phyloP scores from a whole-genome alignment of 2,113 vertebrate species.

The Burhinus bistriatus region DNA sequence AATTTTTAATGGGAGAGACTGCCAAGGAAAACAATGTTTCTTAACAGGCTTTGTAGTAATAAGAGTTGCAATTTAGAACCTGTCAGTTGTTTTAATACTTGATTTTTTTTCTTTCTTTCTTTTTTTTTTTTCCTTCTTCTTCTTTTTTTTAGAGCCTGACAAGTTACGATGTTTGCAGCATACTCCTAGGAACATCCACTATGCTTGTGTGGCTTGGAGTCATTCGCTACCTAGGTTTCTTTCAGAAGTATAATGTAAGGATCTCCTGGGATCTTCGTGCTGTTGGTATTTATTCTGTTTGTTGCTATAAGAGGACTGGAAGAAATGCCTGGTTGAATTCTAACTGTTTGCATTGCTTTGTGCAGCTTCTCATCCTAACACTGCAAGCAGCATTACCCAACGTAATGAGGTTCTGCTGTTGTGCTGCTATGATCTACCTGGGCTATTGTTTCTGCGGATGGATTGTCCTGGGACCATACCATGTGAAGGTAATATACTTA shows the following conservation, averaged over 20 bases:
- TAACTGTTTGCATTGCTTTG: constrained; percentile 64
- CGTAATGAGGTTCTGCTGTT: constrained; percentile 89
- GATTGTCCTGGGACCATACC: constrained; percentile 94
- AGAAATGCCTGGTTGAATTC: not conserved
- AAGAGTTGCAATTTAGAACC: not conserved
- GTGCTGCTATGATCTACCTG: constrained; percentile 93
- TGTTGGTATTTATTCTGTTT: constrained; percentile 52
- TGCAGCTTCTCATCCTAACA: constrained; percentile 82
- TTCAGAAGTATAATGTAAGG: constrained; percentile 95
- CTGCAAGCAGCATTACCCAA: constrained; percentile 88
- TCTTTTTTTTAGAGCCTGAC: constrained; percentile 79
- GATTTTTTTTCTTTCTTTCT: not conserved
- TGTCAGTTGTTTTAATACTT: not conserved
- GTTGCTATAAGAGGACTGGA: not conserved
- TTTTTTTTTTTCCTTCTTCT: not conserved
- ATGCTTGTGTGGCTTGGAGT: constrained; percentile 93
- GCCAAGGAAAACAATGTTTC: not conserved
- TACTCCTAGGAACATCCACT: constrained; percentile 89
- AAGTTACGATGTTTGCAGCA: constrained; percentile 92
- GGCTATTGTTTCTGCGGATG: constrained; percentile 98
- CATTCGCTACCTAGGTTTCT: constrained; percentile 92
- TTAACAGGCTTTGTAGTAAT: not conserved
- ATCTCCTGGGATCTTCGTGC: not conserved
- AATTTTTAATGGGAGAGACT: not conserved
- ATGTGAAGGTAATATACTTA: constrained; percentile 83